Evolutionary conservation across 2,888 invertebrate genomes (phyloP).

Genomic region (Megaustenia siamemsis): DNA sequence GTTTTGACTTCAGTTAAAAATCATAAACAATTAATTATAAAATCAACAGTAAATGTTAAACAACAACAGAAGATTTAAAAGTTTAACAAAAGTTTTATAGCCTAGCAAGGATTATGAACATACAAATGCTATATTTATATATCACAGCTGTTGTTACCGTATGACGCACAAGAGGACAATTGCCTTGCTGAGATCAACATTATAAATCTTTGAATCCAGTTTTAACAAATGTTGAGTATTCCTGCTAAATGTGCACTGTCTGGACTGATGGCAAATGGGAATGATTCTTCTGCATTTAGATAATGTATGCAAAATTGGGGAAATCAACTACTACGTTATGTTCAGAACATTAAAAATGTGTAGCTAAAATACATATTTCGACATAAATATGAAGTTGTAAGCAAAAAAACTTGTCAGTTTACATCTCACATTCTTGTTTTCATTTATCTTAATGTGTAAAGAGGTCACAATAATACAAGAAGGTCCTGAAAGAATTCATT

Average conservation of each 20-base stretch:
- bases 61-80: not conserved
- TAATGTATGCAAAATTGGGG: not conserved
- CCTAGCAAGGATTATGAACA: conserved; percentile 21
- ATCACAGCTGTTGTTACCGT: conserved; percentile 51
- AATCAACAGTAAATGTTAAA: conserved; percentile 23
- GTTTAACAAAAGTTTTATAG: conserved; percentile 21
- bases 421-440: no score
- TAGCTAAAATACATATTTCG: no score
- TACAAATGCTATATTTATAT: conserved; percentile 42
- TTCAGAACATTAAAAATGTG: no score
- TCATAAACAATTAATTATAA: not conserved
- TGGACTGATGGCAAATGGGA: not conserved
- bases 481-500: no score
- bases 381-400: no score
- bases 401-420: no score
- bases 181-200: conserved; percentile 37
- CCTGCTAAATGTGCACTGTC: not conserved
- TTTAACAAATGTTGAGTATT: conserved; percentile 3
- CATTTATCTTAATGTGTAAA: no score
- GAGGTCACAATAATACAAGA: no score
- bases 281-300: not conserved
- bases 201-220: not conserved
- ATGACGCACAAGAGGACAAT: conserved; percentile 23
- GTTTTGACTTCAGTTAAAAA: not conserved
- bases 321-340: not conserved